Evolutionary conservation across 2,113 vertebrate species (phyloP).

Genomic region (Manacus vitellinus): DNA sequence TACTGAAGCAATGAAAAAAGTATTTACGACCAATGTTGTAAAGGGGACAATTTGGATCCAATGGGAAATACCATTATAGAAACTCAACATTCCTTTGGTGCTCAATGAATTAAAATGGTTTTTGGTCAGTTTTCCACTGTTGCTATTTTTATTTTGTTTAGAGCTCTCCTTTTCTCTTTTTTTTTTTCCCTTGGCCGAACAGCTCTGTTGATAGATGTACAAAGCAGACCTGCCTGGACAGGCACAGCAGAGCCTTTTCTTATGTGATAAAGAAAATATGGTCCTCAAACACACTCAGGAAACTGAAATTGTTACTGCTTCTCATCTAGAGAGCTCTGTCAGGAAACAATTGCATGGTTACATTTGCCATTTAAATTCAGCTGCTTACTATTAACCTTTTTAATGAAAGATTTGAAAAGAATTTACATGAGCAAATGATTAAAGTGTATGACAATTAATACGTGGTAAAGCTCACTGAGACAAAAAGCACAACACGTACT

Average conservation of each 20-base stretch:
- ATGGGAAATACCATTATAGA: background rate
- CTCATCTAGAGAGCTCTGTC: background rate
- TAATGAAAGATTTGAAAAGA: background rate
- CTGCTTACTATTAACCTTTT: background rate
- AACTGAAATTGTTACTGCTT: background rate
- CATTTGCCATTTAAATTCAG: background rate
- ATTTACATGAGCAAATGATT: background rate
- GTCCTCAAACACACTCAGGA: background rate
- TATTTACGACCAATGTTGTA: background rate
- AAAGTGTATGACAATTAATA: background rate
- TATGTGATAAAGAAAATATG: background rate
- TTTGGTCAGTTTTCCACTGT: background rate
- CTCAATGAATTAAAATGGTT: background rate
- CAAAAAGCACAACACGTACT: background rate
- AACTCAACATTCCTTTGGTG: background rate
- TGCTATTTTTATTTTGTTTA: background rate
- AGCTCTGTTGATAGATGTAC: background rate
- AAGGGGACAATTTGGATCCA: background rate
- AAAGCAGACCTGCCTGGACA: background rate
- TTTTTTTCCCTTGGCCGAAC: background rate
- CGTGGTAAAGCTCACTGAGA: background rate
- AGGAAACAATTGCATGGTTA: background rate
- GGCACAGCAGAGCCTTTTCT: background rate
- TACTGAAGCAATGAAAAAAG: background rate
- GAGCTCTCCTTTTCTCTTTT: background rate